These are phyloP conservation scores for Sarotherodon lohbergeri DNA, from an alignment of 2,113 vertebrate species.

Conservation along the genomic window DNA sequence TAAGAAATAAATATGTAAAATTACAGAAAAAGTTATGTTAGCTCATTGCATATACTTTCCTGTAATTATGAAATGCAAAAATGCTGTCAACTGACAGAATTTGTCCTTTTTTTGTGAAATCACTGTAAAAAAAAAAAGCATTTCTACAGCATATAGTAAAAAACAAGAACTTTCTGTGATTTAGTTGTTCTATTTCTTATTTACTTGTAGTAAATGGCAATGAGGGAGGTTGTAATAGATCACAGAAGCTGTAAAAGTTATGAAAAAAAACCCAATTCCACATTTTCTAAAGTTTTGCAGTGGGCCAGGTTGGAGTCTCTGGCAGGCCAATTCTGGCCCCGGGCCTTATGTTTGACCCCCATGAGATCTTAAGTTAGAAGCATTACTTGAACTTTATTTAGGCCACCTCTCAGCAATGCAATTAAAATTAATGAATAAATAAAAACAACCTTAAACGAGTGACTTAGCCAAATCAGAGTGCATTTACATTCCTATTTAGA, in stretches of 20 bases:
- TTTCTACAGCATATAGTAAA: not conserved
- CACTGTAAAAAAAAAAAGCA: not conserved
- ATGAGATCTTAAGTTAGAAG: not conserved
- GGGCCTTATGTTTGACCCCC: not conserved
- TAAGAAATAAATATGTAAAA: not conserved
- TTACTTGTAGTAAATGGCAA: not conserved
- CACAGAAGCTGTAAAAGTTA: not conserved
- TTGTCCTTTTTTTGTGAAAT: not conserved
- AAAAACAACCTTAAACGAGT: not conserved
- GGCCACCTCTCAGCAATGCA: not conserved
- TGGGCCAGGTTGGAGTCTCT: not conserved
- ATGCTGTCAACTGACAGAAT: not conserved
- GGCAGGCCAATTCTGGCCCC: not conserved
- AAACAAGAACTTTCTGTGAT: not conserved
- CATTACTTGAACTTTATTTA: not conserved
- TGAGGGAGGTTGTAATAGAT: not conserved
- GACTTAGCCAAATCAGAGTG: not conserved
- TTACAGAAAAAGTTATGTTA: not conserved
- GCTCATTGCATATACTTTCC: not conserved
- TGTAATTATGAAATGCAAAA: rapidly evolving
- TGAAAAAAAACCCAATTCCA: rapidly evolving
- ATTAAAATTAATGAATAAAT: not conserved
- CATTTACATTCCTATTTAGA: not conserved
- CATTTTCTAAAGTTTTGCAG: not conserved
- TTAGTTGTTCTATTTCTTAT: rapidly evolving